Percentiles rank a stretch among this genome's conserved stretches.
phyloP scores from a whole-genome alignment of 2,113 vertebrate species.

The Istiophorus platypterus region DNA sequence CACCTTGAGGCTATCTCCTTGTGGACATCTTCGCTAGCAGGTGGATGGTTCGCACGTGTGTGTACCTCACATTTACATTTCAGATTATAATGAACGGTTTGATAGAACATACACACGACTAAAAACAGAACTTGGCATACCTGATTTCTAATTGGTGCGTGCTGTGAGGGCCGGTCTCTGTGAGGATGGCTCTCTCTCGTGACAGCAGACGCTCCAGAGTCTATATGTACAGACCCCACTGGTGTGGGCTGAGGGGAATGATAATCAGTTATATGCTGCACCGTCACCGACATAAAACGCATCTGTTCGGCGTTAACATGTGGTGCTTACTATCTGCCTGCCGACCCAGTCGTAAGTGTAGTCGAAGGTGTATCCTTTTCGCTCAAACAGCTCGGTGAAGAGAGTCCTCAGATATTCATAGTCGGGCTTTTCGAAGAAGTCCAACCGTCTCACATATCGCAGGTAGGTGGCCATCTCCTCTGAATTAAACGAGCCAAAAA shows the following conservation, averaged over 20 bases:
- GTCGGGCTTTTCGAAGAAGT: slow-evolving; percentile 99
- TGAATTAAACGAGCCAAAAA: slow-evolving; percentile 69
- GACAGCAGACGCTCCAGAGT: slow-evolving; percentile 93
- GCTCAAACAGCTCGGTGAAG: slow-evolving; percentile 97
- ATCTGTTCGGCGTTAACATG: neutral
- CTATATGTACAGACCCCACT: slow-evolving; percentile 94
- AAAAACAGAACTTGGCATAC: slow-evolving; percentile 73
- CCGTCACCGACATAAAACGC: neutral
- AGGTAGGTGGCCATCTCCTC: slow-evolving; percentile 99
- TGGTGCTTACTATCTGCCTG: slow-evolving; percentile 94
- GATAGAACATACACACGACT: neutral
- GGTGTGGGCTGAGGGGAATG: slow-evolving; percentile 90
- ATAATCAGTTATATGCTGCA: slow-evolving; percentile 4
- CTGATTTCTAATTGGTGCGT: slow-evolving; percentile 94
- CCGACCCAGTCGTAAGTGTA: slow-evolving; percentile 99
- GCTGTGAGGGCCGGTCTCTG: slow-evolving; percentile 92
- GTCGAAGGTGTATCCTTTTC: slow-evolving; percentile 98
- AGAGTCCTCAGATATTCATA: slow-evolving; percentile 97
- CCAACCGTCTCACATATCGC: slow-evolving; percentile 94
- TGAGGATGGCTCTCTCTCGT: slow-evolving; percentile 94
- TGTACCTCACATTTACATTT: neutral
- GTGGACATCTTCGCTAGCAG: neutral
- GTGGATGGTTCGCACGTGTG: too few relatives aligned
- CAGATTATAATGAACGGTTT: neutral
- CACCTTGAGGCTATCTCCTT: neutral